Conservation (phyloP, 2,797 vertebrate species). For the Coregonus sp. region DNA sequence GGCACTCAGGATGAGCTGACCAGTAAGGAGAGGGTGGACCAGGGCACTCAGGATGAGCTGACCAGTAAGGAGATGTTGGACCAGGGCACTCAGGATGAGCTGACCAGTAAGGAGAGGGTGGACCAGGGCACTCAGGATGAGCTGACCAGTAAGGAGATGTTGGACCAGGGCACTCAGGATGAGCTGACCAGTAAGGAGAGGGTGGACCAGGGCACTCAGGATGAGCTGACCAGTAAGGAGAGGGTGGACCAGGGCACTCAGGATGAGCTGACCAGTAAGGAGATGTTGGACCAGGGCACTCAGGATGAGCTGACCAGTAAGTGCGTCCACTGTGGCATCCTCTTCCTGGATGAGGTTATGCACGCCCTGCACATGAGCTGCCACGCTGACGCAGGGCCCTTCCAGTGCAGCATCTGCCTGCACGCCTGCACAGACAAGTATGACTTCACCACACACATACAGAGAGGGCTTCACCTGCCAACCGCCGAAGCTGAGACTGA, state of each 20-base stretch:
- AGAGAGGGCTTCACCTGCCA: slow-evolving; percentile 94
- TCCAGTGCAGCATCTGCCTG: slow-evolving; percentile 98
- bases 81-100: no score
- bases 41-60: no score
- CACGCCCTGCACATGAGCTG: slow-evolving; percentile 99
- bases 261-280: slow-evolving; percentile 46
- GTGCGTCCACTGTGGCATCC: slow-evolving; percentile 95
- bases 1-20: no score
- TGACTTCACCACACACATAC: slow-evolving; percentile 99
- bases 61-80: no score
- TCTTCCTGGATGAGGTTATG: slow-evolving; percentile 99
- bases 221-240: slow-evolving; percentile 21
- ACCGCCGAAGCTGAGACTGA: background rate
- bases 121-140: no score
- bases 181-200: no score
- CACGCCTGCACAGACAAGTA: slow-evolving; percentile 95
- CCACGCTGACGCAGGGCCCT: slow-evolving; percentile 95
- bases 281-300: slow-evolving; percentile 87
- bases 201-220: no score
- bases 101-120: no score
- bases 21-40: no score
- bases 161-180: no score
- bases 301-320: slow-evolving; percentile 89
- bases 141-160: no score
- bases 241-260: no score